Evolutionary conservation across 2,797 vertebrate genomes (phyloP).

Genomic region (Moxostoma hubbsi): DNA sequence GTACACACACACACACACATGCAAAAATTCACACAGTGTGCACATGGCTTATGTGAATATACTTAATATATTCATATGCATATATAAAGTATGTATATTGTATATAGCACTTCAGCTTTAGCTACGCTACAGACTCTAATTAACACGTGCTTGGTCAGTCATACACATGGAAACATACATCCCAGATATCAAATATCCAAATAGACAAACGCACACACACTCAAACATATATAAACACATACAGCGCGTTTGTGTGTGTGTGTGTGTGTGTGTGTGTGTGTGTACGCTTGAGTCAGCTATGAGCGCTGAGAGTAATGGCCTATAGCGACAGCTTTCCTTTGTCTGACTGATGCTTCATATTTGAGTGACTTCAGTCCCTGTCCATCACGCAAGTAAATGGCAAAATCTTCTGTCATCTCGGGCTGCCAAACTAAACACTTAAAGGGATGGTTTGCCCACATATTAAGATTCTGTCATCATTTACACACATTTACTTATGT

Average conservation of each 20-base stretch:
- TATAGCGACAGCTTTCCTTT: constrained; percentile 14
- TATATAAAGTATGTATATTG: too few species aligned
- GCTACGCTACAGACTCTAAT: neutral
- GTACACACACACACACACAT: neutral
- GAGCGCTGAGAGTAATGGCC: constrained; percentile 2
- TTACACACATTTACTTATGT: too few species aligned
- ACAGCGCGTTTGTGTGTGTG: neutral
- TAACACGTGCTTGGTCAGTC: neutral
- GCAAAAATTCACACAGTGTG: neutral
- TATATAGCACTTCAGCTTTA: constrained; percentile 6
- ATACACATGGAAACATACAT: constrained; percentile 8
- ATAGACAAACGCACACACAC: constrained; percentile 15
- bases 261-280: too few species aligned
- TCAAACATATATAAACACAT: constrained; percentile 4
- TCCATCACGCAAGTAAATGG: constrained; percentile 20
- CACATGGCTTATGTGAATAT: constrained; percentile 12
- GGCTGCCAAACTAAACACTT: neutral
- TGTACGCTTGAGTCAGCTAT: constrained; percentile 35
- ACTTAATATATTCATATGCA: neutral
- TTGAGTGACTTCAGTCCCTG: neutral
- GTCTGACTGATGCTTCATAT: constrained; percentile 29
- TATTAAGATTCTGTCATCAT: too few species aligned
- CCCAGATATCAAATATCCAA: neutral
- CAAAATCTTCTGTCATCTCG: neutral
- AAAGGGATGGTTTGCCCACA: neutral